Base-by-base conservation (phyloP, 1,140 invertebrate species). In the Dendrolimus punctatus region DNA sequence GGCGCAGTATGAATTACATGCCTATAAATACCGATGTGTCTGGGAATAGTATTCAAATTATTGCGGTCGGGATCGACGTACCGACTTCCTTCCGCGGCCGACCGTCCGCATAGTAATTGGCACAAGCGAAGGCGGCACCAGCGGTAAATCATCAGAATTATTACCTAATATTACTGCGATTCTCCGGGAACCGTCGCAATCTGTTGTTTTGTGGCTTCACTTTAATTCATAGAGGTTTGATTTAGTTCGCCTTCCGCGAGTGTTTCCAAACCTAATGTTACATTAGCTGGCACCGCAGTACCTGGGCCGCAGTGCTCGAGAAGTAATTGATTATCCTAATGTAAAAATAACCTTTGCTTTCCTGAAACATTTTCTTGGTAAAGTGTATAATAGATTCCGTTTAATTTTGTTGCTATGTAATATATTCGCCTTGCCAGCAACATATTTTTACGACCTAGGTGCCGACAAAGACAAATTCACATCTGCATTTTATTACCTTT, bases 71-170 rank as follows among this genome's bases (percentile, higher is more conserved):
- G 73, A 78, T 83, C 76, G 76, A 81, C 71, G 73, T 73, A 65
- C 70, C 72, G 59, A 71, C 65, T 83, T 83, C 80, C 80, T 80
- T 84, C 78, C 80, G 70, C 60, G 60, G 65, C 62, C 70, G 67
- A 68, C 68, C 69, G 72, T 56, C 80, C 73, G 76, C 72, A 77
- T 68, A 76, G 79, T 80, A 84, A 84, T 84, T 82, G 77, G 68
- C 65, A 64, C 61, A 70, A 68, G 65, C 48, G 68, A 76, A 77
- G 72, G 68, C 71, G 72, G 65, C 58, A 61, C 62, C 49, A 52
- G 62, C 64, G 57, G 62, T 84, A 84, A 82, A 84, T 84, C 80
- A 82, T 79, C 76, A 60, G 78, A 85, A 85, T 82, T 82, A 82
- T 80, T 80, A 66, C 73, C 74, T 76, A 74, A 81, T 82, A 82